phyloP scores from a whole-genome alignment of 2,113 vertebrate genomes.

The Porphyrio hochstetteri region DNA sequence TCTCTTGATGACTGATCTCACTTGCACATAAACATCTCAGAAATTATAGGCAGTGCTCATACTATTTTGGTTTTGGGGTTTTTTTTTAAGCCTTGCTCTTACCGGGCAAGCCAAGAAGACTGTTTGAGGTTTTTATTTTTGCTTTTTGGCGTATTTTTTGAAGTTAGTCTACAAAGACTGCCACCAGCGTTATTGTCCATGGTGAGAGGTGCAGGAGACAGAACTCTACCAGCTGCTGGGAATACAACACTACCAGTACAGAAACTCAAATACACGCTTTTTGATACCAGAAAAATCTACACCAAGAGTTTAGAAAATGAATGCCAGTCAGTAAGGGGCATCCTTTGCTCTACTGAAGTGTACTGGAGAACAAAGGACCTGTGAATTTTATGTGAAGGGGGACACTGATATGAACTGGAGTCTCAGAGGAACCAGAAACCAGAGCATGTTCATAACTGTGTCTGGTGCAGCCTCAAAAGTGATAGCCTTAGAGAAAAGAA shows the following conservation, averaged over 20 bases:
- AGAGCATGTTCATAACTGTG: slow-evolving; percentile 44
- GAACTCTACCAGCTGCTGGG: slow-evolving; percentile 21
- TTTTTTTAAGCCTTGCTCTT: neutral
- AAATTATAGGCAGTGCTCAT: slow-evolving; percentile 22
- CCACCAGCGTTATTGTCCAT: neutral
- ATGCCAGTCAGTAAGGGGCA: slow-evolving; percentile 38
- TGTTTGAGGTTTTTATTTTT: neutral
- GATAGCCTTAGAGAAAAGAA: slow-evolving; percentile 71
- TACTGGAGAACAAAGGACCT: neutral
- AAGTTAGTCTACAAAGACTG: neutral
- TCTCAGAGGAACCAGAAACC: slow-evolving; percentile 64
- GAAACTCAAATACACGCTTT: slow-evolving; percentile 44
- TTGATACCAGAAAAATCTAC: slow-evolving; percentile 31
- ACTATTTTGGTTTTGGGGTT: neutral
- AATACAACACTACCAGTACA: slow-evolving; percentile 61
- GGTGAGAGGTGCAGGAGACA: neutral
- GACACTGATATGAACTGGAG: slow-evolving; percentile 50
- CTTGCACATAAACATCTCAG: slow-evolving; percentile 46
- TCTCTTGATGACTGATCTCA: slow-evolving; percentile 34
- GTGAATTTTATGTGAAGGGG: slow-evolving; percentile 57
- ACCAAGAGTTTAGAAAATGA: slow-evolving; percentile 31
- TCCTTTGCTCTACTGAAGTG: slow-evolving; percentile 6
- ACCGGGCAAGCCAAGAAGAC: slow-evolving; percentile 42
- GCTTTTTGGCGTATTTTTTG: neutral
- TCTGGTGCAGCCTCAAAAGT: slow-evolving; percentile 73